These are phyloP conservation scores for Coptodon bakossiorum DNA, from an alignment of 2,113 vertebrate species.

Conservation along the genomic window DNA sequence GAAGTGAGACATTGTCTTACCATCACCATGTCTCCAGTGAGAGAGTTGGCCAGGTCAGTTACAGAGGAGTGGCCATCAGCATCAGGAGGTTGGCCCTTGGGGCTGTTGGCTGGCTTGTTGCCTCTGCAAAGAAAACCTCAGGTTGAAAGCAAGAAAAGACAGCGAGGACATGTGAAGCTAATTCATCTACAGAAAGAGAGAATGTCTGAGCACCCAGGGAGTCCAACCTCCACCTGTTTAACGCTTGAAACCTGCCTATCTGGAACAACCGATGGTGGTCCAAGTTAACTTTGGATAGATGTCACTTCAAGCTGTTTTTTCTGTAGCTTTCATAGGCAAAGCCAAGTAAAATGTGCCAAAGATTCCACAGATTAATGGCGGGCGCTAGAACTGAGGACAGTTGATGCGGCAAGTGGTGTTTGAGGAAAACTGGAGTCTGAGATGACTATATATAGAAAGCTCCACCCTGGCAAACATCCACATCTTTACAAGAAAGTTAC, in stretches of 20 bases:
- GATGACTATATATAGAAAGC: constrained; percentile 33
- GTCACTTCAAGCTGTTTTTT: constrained; percentile 41
- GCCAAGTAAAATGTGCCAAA: constrained; percentile 49
- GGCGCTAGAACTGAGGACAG: constrained; percentile 45
- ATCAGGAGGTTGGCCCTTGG: constrained; percentile 83
- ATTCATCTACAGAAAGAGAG: constrained; percentile 38
- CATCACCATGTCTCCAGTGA: constrained; percentile 99
- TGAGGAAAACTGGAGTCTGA: constrained; percentile 46
- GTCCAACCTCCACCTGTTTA: constrained; percentile 54
- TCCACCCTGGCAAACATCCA: constrained; percentile 51
- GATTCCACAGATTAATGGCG: constrained; percentile 22
- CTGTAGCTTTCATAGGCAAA: constrained; percentile 20
- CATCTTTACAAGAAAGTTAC: constrained; percentile 45
- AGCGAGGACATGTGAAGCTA: neutral
- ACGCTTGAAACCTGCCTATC: constrained; percentile 17
- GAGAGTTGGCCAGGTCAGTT: constrained; percentile 92
- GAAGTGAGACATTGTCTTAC: constrained; percentile 66
- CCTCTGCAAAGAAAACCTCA: constrained; percentile 74
- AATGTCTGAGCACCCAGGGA: constrained; percentile 38
- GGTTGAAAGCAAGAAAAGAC: constrained; percentile 2
- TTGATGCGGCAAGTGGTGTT: constrained; percentile 38
- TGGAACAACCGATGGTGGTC: constrained; percentile 29
- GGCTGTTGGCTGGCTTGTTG: constrained; percentile 83
- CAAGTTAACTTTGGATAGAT: constrained; percentile 51
- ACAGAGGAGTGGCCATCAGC: constrained; percentile 89